A percentile compares a stretch with the other conserved stretches of the same genome.
Conservation (phyloP, 2,888 invertebrate species). For the Oscheius sp. region DNA sequence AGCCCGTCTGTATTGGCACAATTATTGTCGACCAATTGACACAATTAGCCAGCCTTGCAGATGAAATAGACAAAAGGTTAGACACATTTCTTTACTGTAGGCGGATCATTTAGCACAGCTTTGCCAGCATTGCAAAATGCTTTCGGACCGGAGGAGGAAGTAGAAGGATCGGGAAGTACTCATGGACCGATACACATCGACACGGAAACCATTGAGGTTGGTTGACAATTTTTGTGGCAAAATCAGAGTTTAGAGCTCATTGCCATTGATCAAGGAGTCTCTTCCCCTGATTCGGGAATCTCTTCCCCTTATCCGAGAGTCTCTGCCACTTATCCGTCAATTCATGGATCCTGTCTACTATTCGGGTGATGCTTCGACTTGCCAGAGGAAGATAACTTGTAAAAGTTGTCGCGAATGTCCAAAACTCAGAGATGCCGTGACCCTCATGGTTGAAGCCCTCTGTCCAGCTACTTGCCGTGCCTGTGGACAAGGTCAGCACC, state of each 20-base stretch:
- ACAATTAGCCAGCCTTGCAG: constrained; percentile 31
- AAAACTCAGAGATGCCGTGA: constrained; percentile 42
- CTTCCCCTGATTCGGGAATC: constrained; percentile 53
- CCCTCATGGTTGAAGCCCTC: constrained; percentile 41
- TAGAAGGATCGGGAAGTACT: background rate
- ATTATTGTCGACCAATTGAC: constrained; percentile 44
- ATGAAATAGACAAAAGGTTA: constrained; percentile 43
- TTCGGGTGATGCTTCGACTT: constrained; percentile 29
- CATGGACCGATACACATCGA: constrained; percentile 8
- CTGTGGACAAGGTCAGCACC: constrained; percentile 36
- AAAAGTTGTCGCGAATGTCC: constrained; percentile 54
- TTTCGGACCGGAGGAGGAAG: constrained; percentile 17
- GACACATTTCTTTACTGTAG: background rate
- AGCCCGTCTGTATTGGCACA: constrained; percentile 47
- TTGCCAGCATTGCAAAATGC: constrained; percentile 1
- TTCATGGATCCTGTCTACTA: constrained; percentile 42
- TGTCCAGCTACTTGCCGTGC: constrained; percentile 50
- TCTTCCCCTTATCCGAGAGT: constrained; percentile 48
- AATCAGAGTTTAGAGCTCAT: constrained; percentile 35
- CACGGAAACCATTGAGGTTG: background rate
- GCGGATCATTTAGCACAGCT: background rate
- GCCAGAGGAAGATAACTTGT: constrained; percentile 48
- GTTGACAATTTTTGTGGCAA: background rate
- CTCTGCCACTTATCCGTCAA: constrained; percentile 48
- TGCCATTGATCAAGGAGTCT: constrained; percentile 52